Evolutionary conservation across 1,140 invertebrate species (phyloP).

Genomic region (Agrypnia vestita): DNA sequence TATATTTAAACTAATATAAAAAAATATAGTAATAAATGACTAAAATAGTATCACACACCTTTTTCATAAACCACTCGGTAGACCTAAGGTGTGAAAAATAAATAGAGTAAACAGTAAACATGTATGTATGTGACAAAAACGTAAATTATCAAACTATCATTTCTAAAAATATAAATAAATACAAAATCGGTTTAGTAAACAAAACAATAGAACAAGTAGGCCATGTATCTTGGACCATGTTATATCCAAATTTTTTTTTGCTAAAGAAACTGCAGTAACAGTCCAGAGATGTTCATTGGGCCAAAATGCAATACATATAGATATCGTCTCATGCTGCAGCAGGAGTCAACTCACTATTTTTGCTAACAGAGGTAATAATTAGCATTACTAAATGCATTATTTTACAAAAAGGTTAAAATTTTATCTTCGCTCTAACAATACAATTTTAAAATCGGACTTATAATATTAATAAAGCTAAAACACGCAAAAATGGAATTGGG

Average conservation of each 20-base stretch:
- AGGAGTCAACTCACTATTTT: neutral
- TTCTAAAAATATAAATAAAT: constrained; percentile 14
- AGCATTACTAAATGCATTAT: constrained; percentile 15
- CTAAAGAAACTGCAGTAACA: neutral
- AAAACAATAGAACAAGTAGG: neutral
- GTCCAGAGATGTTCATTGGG: neutral
- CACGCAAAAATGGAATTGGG: constrained; percentile 38
- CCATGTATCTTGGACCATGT: neutral
- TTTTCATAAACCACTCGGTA: no score
- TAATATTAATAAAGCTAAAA: constrained; percentile 28
- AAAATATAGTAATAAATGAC: no score
- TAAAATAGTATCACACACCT: no score
- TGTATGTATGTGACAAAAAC: no score
- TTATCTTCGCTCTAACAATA: neutral
- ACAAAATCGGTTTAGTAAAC: constrained; percentile 2
- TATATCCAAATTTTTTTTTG: neutral
- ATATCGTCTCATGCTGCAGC: neutral
- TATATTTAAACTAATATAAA: no score
- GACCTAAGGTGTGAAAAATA: no score
- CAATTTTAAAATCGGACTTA: constrained; percentile 19
- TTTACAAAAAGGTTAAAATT: constrained; percentile 36
- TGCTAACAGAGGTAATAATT: constrained; percentile 14
- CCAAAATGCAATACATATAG: constrained; percentile 1
- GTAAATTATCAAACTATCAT: neutral
- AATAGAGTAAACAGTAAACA: no score